Conservation (phyloP, 2,888 invertebrate genomes). For the Ctena decussata region DNA sequence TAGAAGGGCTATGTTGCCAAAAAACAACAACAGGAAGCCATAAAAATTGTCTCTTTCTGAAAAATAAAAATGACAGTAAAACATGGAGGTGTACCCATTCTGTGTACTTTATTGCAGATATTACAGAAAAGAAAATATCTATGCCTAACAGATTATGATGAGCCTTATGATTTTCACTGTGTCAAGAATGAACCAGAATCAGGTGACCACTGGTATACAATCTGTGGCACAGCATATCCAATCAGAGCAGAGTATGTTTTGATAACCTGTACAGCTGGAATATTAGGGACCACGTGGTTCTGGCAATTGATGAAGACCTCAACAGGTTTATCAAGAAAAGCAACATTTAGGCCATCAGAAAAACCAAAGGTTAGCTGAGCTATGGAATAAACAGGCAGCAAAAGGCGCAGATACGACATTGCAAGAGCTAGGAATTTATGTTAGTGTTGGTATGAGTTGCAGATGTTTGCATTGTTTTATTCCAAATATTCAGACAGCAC, state of each 20-base stretch:
- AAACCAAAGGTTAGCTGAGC: not conserved
- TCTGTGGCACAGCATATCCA: not conserved
- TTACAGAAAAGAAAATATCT: not conserved
- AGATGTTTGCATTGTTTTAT: too few relatives aligned
- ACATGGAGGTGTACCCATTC: not conserved
- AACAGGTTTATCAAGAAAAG: not conserved
- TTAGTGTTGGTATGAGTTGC: too few relatives aligned
- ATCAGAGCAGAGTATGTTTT: not conserved
- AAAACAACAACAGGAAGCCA: too few relatives aligned
- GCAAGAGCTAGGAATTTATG: too few relatives aligned
- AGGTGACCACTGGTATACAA: not conserved
- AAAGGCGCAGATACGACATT: too few relatives aligned
- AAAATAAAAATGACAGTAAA: too few relatives aligned
- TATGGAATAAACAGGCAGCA: too few relatives aligned
- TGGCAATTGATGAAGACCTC: not conserved
- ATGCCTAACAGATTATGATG: not conserved
- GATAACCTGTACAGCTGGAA: not conserved
- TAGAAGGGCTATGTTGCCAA: too few relatives aligned
- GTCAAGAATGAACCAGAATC: not conserved
- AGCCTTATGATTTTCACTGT: not conserved
- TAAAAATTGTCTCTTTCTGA: too few relatives aligned
- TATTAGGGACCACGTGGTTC: not conserved
- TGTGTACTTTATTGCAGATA: too few relatives aligned
- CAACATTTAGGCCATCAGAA: not conserved
- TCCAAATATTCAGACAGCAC: too few relatives aligned